Evolutionary conservation across 2,888 invertebrate genomes (phyloP), one percentile per base, ranked within the genome.

Genomic region (Endotricha flammealis): DNA sequence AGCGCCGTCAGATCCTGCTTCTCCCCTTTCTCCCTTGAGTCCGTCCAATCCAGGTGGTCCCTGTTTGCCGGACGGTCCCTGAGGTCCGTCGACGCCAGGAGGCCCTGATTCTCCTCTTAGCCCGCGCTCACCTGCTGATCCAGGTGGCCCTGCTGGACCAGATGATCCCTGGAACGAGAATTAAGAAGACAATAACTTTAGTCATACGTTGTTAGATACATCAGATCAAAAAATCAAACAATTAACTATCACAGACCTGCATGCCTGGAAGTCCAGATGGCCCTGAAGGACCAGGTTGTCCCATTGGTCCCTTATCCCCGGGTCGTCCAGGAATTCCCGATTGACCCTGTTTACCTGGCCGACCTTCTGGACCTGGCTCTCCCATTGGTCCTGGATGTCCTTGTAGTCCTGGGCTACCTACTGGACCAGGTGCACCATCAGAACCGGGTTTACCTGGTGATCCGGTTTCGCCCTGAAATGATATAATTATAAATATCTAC

Each of bases 11-110:
- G 89, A 82, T 1, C 95, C 95, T 0, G 79, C 42, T 44, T 91
- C 91, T 0, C 90, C 90, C 1, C 80, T 55, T 36, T 89, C 88
- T 14, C 90, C 90, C 39, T 93, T 93, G 0, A 75, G 60, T 2
- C 96, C 96, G 57, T 94, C 92, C 2, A 89, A 60, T 0, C 96
- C 96, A 13, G 91, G 86, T 2, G 91, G 89, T 1, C 95, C 96
- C 32, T 91, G 85, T 70, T 93, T 93, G 22, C 97, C 97, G 44
- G 93, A 76, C 29, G 89, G 88, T 5, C 96, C 96, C 69, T 89
- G 89, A 7, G 90, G 91, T 0, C 95, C 95, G 57, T 94, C 93
- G 1, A 90, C 88, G 11, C 95, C 95, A 43, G 90, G 91, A 3
- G 91, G 90, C 1, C 95, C 95, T 1, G 86, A 78, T 74, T 94